phyloP scores from a whole-genome alignment of 2,113 vertebrate genomes.

The Globicephala melas region DNA sequence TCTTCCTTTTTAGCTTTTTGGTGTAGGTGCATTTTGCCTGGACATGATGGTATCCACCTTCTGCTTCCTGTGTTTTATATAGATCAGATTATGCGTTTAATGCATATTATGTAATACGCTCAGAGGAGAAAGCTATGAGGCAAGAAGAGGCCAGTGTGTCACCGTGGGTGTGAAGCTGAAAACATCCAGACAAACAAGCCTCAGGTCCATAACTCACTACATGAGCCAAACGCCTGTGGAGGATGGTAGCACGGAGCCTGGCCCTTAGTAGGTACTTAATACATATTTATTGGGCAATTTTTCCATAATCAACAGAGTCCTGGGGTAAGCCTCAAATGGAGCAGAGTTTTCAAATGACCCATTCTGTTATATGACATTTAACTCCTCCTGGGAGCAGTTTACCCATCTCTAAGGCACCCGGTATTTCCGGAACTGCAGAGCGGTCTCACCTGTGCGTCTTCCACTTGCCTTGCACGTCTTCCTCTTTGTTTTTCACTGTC shows the following conservation, averaged over 20 bases:
- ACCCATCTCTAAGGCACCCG: neutral
- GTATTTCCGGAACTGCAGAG: neutral
- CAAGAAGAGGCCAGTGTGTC: neutral
- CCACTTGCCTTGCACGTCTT: neutral
- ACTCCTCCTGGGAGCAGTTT: neutral
- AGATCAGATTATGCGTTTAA: neutral
- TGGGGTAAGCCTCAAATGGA: neutral
- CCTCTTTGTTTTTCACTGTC: neutral
- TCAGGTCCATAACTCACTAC: neutral
- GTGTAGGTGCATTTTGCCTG: neutral
- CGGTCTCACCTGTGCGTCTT: neutral
- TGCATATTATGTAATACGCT: neutral
- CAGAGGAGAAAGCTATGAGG: slow-evolving; percentile 18
- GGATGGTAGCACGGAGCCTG: neutral
- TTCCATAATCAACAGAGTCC: neutral
- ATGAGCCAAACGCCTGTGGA: neutral
- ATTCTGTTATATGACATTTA: neutral
- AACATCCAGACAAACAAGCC: slow-evolving; percentile 34
- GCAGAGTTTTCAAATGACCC: neutral
- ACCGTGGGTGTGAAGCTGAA: slow-evolving; percentile 15
- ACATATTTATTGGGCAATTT: neutral
- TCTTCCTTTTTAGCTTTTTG: neutral
- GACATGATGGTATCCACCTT: neutral
- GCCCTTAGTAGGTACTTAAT: neutral
- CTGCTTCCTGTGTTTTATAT: neutral